Evolutionary conservation across 2,888 invertebrate genomes (phyloP).

Genomic region (Autographa pulchrina): DNA sequence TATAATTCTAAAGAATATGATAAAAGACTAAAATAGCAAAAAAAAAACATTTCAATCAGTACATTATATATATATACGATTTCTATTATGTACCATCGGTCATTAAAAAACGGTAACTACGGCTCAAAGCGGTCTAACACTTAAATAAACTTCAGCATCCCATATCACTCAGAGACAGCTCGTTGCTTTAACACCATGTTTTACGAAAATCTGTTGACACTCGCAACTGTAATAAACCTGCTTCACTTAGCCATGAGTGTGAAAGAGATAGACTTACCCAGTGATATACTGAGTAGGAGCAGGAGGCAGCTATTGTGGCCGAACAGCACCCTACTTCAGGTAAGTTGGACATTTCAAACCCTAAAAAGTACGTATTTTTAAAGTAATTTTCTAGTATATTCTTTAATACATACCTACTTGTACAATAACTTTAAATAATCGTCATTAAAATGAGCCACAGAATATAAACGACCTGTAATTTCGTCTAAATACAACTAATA

Average conservation of each 20-base stretch:
- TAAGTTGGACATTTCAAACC: conserved; percentile 52
- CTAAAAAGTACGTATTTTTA: not conserved
- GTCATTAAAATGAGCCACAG: no score
- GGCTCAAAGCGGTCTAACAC: conserved; percentile 27
- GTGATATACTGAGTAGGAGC: conserved; percentile 66
- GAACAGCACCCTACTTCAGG: conserved; percentile 78
- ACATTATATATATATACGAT: no score
- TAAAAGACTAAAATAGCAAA: no score
- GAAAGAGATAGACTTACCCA: conserved; percentile 58
- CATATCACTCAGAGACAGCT: conserved; percentile 35
- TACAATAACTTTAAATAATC: no score
- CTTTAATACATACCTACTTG: no score
- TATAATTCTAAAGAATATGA: no score
- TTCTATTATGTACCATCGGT: conserved; percentile 28
- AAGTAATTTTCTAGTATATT: no score
- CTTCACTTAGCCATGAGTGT: conserved; percentile 38
- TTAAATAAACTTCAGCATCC: conserved; percentile 20
- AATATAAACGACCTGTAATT: no score
- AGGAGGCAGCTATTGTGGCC: conserved; percentile 78
- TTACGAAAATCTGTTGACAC: conserved; percentile 28
- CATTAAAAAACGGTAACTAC: conserved; percentile 25
- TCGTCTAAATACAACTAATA: no score
- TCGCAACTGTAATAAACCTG: conserved; percentile 29
- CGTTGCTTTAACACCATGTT: conserved; percentile 44
- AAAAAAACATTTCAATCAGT: no score